Conservation (phyloP, 2,888 invertebrate genomes). For the Venusia cambrica region DNA sequence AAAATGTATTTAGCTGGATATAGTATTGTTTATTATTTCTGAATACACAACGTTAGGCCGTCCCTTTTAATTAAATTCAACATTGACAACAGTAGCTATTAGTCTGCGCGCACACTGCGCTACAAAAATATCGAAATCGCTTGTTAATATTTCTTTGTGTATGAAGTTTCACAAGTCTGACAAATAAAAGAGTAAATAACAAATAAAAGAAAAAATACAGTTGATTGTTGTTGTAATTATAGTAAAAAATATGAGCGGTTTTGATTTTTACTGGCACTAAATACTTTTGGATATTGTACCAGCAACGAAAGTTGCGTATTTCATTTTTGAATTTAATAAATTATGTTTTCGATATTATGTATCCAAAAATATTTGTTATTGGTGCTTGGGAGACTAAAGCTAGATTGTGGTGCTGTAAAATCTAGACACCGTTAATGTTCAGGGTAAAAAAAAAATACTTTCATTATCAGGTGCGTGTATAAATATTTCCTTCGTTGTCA, state of each 20-base stretch:
- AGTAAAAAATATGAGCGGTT: constrained; percentile 21
- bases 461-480: no score
- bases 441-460: no score
- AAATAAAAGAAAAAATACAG: no score
- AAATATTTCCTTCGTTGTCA: constrained; percentile 11
- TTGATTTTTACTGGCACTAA: constrained; percentile 26
- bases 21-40: constrained; percentile 24
- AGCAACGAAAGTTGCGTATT: constrained; percentile 15
- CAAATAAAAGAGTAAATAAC: no score
- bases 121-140: constrained; percentile 44
- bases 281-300: constrained; percentile 32
- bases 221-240: no score
- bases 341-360: constrained; percentile 13
- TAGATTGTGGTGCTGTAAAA: constrained; percentile 21
- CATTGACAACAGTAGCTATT: constrained; percentile 69
- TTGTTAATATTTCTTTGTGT: constrained; percentile 31
- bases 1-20: constrained; percentile 33
- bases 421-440: no score
- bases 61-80: constrained; percentile 48
- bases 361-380: constrained; percentile 33
- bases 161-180: neutral
- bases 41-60: constrained; percentile 38
- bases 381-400: constrained; percentile 30
- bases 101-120: constrained; percentile 65
- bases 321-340: constrained; percentile 7